phyloP scores from a whole-genome alignment of 1,140 invertebrate species.

The Oreohelix idahoensis region DNA sequence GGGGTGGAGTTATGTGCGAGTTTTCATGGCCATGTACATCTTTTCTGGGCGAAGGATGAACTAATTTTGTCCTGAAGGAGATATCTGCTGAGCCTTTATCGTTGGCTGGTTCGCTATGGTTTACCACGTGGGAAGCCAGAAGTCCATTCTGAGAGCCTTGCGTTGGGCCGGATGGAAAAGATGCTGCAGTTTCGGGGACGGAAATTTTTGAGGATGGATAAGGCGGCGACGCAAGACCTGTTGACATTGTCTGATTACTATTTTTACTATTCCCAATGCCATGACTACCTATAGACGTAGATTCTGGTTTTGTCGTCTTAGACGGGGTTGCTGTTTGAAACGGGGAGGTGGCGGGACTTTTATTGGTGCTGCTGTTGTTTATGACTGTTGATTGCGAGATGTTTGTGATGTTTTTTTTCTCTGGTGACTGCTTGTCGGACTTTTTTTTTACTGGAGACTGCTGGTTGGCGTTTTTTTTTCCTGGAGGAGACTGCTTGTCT shows the following conservation, averaged over 20 bases:
- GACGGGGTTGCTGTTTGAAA: neutral
- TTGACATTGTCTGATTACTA: neutral
- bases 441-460: neutral
- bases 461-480: neutral
- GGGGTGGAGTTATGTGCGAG: neutral
- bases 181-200: neutral
- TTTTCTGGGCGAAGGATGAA: neutral
- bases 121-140: neutral
- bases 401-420: neutral
- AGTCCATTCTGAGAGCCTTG: neutral
- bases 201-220: neutral
- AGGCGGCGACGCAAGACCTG: neutral
- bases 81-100: neutral
- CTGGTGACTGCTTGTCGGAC: neutral
- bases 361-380: neutral
- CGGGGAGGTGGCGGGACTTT: neutral
- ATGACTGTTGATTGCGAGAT: neutral
- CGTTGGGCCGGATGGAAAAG: neutral
- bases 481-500: neutral
- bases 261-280: neutral
- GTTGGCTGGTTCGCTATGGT: no score
- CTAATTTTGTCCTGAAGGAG: no score
- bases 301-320: neutral
- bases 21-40: no score
- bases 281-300: neutral